Evolutionary conservation across 2,113 vertebrate genomes (phyloP).

Genomic region (Oryzias curvinotus): DNA sequence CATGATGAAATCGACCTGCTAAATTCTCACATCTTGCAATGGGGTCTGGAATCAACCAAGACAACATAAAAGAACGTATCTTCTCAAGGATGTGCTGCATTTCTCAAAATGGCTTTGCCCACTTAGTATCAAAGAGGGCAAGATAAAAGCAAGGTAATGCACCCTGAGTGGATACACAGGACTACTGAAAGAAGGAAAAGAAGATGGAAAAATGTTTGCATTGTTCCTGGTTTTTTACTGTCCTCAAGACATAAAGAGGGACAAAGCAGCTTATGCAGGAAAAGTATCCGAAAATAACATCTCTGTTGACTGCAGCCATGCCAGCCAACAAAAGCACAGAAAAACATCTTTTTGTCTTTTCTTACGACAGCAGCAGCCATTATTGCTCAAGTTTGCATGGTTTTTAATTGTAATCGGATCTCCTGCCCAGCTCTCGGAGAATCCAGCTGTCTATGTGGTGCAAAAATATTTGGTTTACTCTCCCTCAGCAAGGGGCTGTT

Average conservation of each 20-base stretch:
- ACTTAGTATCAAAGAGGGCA: not conserved
- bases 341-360: constrained; percentile 67
- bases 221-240: constrained; percentile 25
- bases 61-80: not conserved
- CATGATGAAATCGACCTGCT: constrained; percentile 1
- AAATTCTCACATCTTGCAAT: constrained; percentile 1
- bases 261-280: constrained; percentile 29
- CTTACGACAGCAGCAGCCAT: constrained; percentile 56
- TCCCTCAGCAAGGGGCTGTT: no score
- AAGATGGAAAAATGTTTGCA: not conserved
- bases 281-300: constrained; percentile 63
- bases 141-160: not conserved
- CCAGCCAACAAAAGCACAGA: constrained; percentile 61
- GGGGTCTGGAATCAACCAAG: not conserved
- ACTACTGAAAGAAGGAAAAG: not conserved
- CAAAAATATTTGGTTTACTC: constrained; percentile 2
- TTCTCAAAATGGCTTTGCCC: constrained; percentile 1
- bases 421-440: constrained; percentile 32
- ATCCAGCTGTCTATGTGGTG: constrained; percentile 28
- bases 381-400: constrained; percentile 45
- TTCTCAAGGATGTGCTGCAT: not conserved
- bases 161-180: not conserved
- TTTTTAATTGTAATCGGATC: constrained; percentile 43
- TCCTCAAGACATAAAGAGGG: constrained; percentile 39
- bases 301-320: constrained; percentile 64